Percentiles rank a stretch among this genome's conserved stretches.
phyloP scores from a whole-genome alignment of 64 coral and sea anemone genomes.

The Acropora yongei region DNA sequence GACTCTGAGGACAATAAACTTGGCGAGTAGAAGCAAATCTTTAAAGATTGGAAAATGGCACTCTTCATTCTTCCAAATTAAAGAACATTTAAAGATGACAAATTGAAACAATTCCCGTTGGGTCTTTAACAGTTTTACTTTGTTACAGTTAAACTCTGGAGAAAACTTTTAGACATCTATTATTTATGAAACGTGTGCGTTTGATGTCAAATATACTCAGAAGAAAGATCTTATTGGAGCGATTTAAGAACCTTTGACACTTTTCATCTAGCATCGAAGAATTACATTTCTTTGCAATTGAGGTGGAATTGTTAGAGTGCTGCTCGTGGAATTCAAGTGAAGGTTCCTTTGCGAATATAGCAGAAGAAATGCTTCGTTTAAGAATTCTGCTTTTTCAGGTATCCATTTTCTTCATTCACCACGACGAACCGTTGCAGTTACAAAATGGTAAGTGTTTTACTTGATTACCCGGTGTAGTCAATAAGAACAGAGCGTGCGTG shows the following conservation, averaged over 20 bases:
- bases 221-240: constrained; percentile 14
- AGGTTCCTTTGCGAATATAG: neutral
- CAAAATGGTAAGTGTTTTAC: constrained; percentile 20
- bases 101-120: neutral
- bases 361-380: neutral
- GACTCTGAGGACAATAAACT: too few species aligned
- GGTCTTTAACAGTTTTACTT: neutral
- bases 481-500: too few species aligned
- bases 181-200: constrained; percentile 10
- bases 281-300: neutral
- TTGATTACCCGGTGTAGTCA: neutral
- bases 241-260: neutral
- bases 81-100: neutral
- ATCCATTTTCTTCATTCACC: neutral
- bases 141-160: neutral
- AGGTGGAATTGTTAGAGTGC: neutral
- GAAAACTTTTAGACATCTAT: constrained; percentile 14
- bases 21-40: too few species aligned
- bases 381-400: neutral
- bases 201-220: neutral
- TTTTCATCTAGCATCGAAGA: neutral
- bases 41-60: too few species aligned
- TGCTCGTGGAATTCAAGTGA: neutral
- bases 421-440: neutral
- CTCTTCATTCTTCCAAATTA: too few species aligned